Evolutionary conservation across 1,140 invertebrate species (phyloP).

Genomic region (Aphelenchoides fujianensis): DNA sequence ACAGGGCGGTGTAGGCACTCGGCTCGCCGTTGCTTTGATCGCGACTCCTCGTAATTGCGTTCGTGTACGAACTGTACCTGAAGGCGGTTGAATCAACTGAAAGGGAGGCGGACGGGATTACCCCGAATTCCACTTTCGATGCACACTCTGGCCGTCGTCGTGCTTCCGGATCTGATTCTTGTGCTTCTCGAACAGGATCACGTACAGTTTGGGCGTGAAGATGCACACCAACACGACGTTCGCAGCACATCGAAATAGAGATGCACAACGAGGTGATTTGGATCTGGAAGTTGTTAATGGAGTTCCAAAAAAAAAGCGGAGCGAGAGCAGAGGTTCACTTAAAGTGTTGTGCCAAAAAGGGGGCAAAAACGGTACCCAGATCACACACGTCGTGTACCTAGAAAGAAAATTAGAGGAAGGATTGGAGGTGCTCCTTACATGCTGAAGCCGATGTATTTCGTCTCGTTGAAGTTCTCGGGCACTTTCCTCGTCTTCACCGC

Average conservation of each 20-base stretch:
- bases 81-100: slow-evolving; percentile 18
- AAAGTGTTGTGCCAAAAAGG: slow-evolving; percentile 69
- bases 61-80: slow-evolving; percentile 18
- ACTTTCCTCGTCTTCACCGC: slow-evolving; percentile 75
- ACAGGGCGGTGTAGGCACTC: slow-evolving; percentile 53
- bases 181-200: slow-evolving; percentile 70
- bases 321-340: too few relatives aligned
- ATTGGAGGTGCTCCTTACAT: too few relatives aligned
- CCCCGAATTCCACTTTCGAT: slow-evolving; percentile 40
- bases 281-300: slow-evolving; percentile 64
- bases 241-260: slow-evolving; percentile 66
- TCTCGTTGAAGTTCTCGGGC: slow-evolving; percentile 73
- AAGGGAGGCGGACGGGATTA: not conserved
- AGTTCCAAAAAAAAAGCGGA: too few relatives aligned
- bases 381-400: slow-evolving; percentile 75
- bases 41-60: not conserved
- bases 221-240: slow-evolving; percentile 67
- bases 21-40: slow-evolving; percentile 33
- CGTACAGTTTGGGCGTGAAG: slow-evolving; percentile 70
- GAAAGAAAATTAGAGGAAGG: too few relatives aligned
- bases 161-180: slow-evolving; percentile 69
- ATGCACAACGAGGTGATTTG: slow-evolving; percentile 68
- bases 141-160: slow-evolving; percentile 53
- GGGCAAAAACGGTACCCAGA: slow-evolving; percentile 76
- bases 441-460: slow-evolving; percentile 73